Evolutionary conservation across 2,797 vertebrate species (phyloP), one percentile per base, ranked within the genome.

Genomic region (Oreortyx pictus): DNA sequence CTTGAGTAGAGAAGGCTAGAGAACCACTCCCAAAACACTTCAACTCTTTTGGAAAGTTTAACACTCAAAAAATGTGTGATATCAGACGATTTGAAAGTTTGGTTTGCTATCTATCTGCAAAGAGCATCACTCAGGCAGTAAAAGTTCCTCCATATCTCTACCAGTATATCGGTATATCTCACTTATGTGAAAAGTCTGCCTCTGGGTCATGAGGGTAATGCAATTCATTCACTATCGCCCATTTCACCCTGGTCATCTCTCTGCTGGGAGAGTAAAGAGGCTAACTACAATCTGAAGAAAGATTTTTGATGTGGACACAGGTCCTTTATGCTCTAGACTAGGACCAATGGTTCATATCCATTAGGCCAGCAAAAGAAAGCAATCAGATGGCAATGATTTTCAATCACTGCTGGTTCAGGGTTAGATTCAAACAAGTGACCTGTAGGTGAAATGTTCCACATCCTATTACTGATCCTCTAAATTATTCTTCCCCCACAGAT

Each of bases 351-450:
- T 94, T 97, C 95, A 95, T 90, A 93, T 89, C 94, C 71, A 93
- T 95, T 92, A 97, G 91, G 54, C 86, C 93, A 90, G 93, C 67
- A 94, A 96, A 96, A 94, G 87, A 93, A 97, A 97, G 95, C 96
- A 97, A 97, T 97, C 96, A 95, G 90, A 86, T 94, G 89, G 93
- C 94, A 97, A 96, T 95, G 95, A 97, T 97, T 97, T 97, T 97
- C 97, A 96, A 96, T 97, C 97, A 96, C 86, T 88, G 6, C 90
- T 94, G 87, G 86, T 92, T 92, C 96, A 89, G 95, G 95, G 95
- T 96, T 96, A 96, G 95, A 95, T 95, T 96, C 95, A 92, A 96
- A 91, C 93, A 92, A 94, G 93, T 96, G 95, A 97, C 97, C 97
- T 97, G 94, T 52, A 97, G 96, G 95, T 97, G 96, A 96, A 97